A percentile compares a stretch with the other conserved stretches of the same genome.
These are phyloP conservation scores for Rhagium mordax DNA, from an alignment of 2,888 invertebrate species.

Conservation along the genomic window DNA sequence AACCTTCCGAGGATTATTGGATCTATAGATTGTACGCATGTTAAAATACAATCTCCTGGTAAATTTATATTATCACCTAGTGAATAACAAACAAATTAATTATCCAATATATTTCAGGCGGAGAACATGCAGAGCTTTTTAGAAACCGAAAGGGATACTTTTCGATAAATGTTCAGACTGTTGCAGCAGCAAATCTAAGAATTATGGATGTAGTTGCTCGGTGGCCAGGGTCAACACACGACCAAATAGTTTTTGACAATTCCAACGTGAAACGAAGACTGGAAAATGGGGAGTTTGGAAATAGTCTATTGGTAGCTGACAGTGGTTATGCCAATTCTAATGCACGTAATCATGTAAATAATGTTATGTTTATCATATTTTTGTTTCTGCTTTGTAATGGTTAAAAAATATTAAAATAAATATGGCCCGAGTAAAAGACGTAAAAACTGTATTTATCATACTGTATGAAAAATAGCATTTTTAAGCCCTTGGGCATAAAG, in stretches of 20 bases:
- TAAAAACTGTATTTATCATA: no score
- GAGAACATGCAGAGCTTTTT: not conserved
- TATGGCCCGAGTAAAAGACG: no score
- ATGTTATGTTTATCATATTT: no score
- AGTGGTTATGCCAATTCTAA: not conserved
- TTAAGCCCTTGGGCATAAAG: no score
- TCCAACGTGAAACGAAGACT: not conserved
- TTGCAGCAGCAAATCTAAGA: not conserved
- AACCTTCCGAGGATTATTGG: not conserved
- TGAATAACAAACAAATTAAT: not conserved
- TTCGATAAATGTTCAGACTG: not conserved
- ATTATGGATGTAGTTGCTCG: not conserved
- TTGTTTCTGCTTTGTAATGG: not conserved
- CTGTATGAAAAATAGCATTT: no score
- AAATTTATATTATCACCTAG: not conserved
- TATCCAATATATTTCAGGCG: not conserved
- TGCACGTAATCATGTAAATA: not conserved
- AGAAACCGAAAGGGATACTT: constrained; percentile 1
- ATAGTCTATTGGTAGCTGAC: constrained; percentile 3
- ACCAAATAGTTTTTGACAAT: not conserved
- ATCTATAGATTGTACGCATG: no score
- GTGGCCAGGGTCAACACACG: constrained; percentile 5
- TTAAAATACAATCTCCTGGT: constrained; percentile 3
- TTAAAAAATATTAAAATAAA: no score
- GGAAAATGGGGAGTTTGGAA: not conserved